Base-by-base conservation (phyloP, 1,140 invertebrate genomes). In the Stegodyphus dumicola region DNA sequence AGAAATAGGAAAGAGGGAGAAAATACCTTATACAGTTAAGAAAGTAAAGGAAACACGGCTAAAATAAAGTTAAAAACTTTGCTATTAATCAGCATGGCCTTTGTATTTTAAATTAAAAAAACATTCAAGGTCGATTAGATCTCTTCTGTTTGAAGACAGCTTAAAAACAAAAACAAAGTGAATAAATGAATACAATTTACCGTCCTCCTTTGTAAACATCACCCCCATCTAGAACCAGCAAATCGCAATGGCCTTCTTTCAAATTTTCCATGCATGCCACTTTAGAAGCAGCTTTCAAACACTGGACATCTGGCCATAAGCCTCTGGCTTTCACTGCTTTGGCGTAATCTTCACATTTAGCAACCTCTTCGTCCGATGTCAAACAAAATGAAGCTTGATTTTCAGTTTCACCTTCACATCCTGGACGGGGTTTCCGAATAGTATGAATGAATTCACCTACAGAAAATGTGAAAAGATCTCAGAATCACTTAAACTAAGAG, bases 391-490 rank as follows among this genome's bases (percentile, higher is more conserved):
- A 15, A 17, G 75, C 67, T 2, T 17, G 9, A 7, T 13, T 15
- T 6, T 54, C 90, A 48, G 90, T 88, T 7, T 91, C 87, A 86
- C 92, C 91, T 0, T 92, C 90, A 54, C 94, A 94, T 67, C 92
- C 93, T 6, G 54, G 71, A 6, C 79, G 53, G 0, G 93, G 93
- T 67, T 94, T 92, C 87, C 95, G 94, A 86, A 96, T 95, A n/a
- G 95, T 94, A 87, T 94, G 93, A 66, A 93, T 92, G 88, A 95
- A 96, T 89, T 95, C 94, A 4, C 94, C 93, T 91, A 86, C 51
- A 2, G 33, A 76, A 76, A 60, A 10, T 5, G 56, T 7, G 56
- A 60, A 15, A 60, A 10, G 2, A 60, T 60, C 33, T 33, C 3
- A 33, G 33, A 33, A 33, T 3, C 33, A 33, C 33, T 33, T 33